Conservation (phyloP, 2,113 vertebrate genomes). For the Equus przewalskii region DNA sequence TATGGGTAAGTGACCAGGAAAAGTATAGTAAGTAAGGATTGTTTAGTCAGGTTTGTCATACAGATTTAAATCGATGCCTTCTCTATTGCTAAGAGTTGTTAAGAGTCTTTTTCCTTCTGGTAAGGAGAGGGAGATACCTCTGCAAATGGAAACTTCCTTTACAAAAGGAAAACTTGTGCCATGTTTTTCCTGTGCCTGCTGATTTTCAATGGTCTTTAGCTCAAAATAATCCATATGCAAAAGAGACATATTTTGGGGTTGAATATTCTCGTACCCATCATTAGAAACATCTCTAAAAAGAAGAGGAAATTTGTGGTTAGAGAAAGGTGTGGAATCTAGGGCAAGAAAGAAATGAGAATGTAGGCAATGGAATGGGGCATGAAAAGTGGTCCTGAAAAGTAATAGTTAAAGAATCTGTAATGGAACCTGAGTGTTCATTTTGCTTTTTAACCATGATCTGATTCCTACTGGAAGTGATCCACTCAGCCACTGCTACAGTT, state of each 20-base stretch:
- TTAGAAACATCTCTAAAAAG: slow-evolving; percentile 20
- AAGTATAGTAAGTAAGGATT: not conserved
- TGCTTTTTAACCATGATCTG: not conserved
- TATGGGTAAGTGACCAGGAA: not conserved
- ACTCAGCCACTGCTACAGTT: not conserved
- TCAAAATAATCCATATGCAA: slow-evolving; percentile 1
- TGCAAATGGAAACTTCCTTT: slow-evolving; percentile 15
- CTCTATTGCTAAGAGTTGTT: not conserved
- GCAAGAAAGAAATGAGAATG: not conserved
- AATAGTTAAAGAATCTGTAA: not conserved
- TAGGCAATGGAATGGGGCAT: not conserved
- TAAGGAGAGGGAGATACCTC: not conserved
- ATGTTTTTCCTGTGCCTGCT: not conserved
- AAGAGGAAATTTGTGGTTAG: slow-evolving; percentile 12
- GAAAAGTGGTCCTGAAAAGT: not conserved
- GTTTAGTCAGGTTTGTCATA: not conserved
- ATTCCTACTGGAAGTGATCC: not conserved
- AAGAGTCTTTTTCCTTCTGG: not conserved
- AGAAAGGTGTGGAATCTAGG: not conserved
- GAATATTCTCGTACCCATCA: not conserved
- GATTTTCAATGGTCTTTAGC: not conserved
- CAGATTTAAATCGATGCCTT: not conserved
- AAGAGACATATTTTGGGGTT: not conserved
- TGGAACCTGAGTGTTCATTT: not conserved
- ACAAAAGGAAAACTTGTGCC: not conserved